A percentile compares a stretch with the other conserved stretches of the same genome.
Conservation (phyloP, 2,113 vertebrate genomes). For the Etheostoma spectabile region DNA sequence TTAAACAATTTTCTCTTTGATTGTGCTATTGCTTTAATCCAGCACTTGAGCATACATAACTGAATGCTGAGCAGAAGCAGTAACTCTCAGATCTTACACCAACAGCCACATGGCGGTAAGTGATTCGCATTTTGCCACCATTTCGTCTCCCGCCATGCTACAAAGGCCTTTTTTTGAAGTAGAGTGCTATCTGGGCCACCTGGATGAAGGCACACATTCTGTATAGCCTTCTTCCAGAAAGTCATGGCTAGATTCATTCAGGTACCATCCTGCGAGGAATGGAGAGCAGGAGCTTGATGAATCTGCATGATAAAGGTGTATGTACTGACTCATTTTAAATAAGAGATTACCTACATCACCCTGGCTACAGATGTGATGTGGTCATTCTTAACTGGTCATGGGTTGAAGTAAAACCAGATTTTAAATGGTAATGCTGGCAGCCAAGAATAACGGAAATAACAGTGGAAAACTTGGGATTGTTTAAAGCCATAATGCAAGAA, state of each 20-base stretch:
- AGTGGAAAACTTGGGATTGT: too few relatives aligned
- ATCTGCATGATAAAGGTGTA: neutral
- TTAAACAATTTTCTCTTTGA: slow-evolving; percentile 32
- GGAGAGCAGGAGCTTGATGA: neutral
- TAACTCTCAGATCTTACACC: slow-evolving; percentile 39
- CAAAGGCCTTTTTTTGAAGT: neutral
- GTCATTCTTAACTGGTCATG: too few relatives aligned
- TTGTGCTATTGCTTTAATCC: slow-evolving; percentile 21
- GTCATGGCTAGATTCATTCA: neutral
- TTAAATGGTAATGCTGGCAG: too few relatives aligned
- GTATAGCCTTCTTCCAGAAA: neutral
- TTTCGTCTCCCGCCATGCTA: neutral
- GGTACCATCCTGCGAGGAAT: neutral
- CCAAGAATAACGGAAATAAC: too few relatives aligned
- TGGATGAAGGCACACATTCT: neutral
- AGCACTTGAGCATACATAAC: slow-evolving; percentile 28
- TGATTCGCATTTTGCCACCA: neutral
- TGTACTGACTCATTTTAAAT: neutral
- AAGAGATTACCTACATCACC: neutral
- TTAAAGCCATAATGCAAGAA: too few relatives aligned
- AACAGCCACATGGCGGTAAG: slow-evolving; percentile 5
- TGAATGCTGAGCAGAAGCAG: neutral
- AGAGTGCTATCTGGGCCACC: neutral
- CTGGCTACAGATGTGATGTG: too few relatives aligned
- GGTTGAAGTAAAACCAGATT: too few relatives aligned